Conservation (phyloP, 2,797 vertebrate genomes). For the Merluccius polli region DNA sequence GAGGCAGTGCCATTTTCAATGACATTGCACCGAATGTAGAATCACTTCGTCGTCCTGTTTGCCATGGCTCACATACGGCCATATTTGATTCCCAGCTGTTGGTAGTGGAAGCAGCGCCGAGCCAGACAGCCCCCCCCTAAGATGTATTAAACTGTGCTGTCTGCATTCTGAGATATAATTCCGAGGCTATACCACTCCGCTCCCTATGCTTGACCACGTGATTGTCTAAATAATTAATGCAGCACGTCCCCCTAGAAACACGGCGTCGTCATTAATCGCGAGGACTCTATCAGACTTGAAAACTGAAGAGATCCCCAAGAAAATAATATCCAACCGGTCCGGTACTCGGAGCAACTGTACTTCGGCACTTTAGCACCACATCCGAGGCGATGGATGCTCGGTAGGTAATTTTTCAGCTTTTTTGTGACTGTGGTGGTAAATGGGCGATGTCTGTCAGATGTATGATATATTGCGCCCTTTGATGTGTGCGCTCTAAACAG, state of each 20-base stretch:
- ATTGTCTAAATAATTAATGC: constrained; percentile 99
- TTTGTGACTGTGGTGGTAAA: constrained; percentile 81
- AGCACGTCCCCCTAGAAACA: constrained; percentile 99
- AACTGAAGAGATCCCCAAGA: constrained; percentile 99
- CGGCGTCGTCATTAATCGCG: constrained; percentile 99
- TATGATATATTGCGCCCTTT: constrained; percentile 91
- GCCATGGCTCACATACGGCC: constrained; percentile 67
- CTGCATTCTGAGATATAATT: constrained; percentile 78
- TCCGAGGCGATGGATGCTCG: constrained; percentile 84
- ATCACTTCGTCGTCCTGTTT: constrained; percentile 55
- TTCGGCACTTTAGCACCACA: constrained; percentile 77
- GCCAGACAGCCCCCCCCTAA: constrained; percentile 69
- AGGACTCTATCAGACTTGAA: constrained; percentile 99
- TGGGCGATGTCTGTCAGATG: constrained; percentile 90
- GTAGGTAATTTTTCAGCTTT: constrained; percentile 82
- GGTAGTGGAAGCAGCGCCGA: constrained; percentile 71
- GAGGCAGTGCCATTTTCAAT: constrained; percentile 77
- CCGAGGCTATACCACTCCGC: constrained; percentile 89
- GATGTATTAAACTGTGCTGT: constrained; percentile 77
- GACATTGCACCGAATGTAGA: constrained; percentile 76
- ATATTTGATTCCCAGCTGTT: constrained; percentile 84
- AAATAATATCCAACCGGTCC: constrained; percentile 93
- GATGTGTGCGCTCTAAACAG: constrained; percentile 78
- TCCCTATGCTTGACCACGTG: constrained; percentile 93
- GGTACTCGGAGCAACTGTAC: constrained; percentile 81